A percentile compares a stretch with the other conserved stretches of the same genome.
phyloP scores from a whole-genome alignment of 1,140 invertebrate species.

The Asobara japonica region DNA sequence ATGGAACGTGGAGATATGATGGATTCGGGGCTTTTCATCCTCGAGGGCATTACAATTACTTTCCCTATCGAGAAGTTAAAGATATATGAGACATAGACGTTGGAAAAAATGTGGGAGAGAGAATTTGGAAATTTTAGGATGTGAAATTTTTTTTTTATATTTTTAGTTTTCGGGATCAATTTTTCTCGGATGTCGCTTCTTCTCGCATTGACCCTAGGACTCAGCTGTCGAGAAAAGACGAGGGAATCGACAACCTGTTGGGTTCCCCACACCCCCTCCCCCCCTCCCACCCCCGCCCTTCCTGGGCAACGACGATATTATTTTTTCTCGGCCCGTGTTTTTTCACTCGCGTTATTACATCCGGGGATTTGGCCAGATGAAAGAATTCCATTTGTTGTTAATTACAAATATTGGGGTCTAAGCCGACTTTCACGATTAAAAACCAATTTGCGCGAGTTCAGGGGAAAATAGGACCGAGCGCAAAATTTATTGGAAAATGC shows the following conservation, averaged over 20 bases:
- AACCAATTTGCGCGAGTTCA: too few species aligned
- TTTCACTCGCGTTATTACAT: constrained; percentile 15
- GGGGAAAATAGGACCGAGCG: too few species aligned
- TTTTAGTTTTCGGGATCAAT: background rate
- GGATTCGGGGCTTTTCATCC: too few species aligned
- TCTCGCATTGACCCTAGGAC: background rate
- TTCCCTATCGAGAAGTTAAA: too few species aligned
- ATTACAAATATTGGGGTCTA: background rate
- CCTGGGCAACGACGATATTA: background rate
- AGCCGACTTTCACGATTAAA: too few species aligned
- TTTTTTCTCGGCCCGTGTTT: constrained; percentile 16
- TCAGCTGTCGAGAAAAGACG: constrained; percentile 15
- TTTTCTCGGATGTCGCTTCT: background rate
- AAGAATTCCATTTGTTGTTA: background rate
- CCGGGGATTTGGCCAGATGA: background rate
- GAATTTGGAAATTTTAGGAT: too few species aligned
- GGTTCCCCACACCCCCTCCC: background rate
- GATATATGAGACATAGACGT: too few species aligned
- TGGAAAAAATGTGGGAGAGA: too few species aligned
- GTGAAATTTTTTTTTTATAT: background rate
- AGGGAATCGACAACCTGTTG: constrained; percentile 27
- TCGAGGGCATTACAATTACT: too few species aligned
- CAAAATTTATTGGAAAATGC: too few species aligned
- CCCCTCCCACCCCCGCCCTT: background rate
- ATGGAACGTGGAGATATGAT: too few species aligned